Base-by-base conservation (phyloP, 1,140 invertebrate genomes). In the Meloidogyne floridensis region DNA sequence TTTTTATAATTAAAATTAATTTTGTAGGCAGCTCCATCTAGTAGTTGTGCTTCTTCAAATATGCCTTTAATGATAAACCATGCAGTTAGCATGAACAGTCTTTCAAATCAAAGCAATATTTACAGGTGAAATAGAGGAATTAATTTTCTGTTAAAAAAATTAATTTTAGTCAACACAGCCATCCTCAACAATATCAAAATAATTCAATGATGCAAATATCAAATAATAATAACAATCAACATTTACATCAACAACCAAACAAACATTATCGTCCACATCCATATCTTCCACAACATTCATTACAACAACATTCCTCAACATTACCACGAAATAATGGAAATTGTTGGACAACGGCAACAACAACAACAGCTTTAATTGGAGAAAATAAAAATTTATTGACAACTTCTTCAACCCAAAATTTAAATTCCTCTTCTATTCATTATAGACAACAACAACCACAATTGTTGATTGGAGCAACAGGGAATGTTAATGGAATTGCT, bases 1-100 rank as follows among this genome's bases (percentile, higher is more conserved):
- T 47, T 47, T 47, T 6, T 8, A 47, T 47, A 47, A 47, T 47
- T 47, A 47, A 47, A 47, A 47, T 47, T 47, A 47, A 47, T 47
- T 47, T 47, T 47, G 47, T 47, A 47, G 47, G 47, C 7, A 47
- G 47, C 47, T 47, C 7, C 47, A 1, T 47, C 47, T 47, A 47
- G 47, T 47, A 47, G 75, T 59, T 77, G 51, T 54, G 75, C 75
- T 42, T 77, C 75, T 3, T 77, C 47, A 54, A 77, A 43, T 54
- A 75, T 77, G n/a, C 75, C 75, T n/a, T 32, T 77, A 65, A 77
- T 71, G 70, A 71, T 77, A n/a, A 15, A 15, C 11, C 53, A 77
- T 13, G 15, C 75, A 65, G 75, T 65, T 51, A 77, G 75, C 13
- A n/a, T 77, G 75, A 77, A 15, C 47, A 77, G 75, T 42, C 20